Conservation (phyloP, 2,113 vertebrate genomes). For the Noctilio leporinus region DNA sequence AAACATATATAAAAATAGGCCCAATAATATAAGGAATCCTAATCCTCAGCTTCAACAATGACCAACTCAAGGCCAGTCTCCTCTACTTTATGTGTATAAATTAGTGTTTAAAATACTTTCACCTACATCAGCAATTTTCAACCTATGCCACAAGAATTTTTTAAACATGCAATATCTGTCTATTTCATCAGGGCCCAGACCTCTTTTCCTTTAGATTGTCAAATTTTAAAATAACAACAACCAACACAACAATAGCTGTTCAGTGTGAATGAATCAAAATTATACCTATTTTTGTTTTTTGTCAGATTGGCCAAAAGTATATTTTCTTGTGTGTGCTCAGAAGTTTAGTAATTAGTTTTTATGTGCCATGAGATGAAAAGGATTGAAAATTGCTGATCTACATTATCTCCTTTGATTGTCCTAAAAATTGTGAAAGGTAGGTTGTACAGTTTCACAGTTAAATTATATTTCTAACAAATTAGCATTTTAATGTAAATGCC, state of each 20-base stretch:
- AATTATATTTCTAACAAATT: conserved; percentile 9
- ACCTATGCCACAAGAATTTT: too few relatives aligned
- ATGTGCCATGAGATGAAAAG: too few relatives aligned
- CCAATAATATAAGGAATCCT: not conserved
- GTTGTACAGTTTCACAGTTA: not conserved
- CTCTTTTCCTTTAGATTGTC: too few relatives aligned
- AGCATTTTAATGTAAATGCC: conserved; percentile 31
- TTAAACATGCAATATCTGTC: too few relatives aligned
- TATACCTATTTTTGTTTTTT: too few relatives aligned
- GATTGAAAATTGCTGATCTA: not conserved
- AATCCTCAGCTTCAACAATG: not conserved
- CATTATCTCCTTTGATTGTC: not conserved
- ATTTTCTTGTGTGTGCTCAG: too few relatives aligned
- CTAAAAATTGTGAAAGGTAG: not conserved
- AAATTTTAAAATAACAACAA: too few relatives aligned
- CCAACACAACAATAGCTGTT: too few relatives aligned
- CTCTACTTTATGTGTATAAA: not conserved
- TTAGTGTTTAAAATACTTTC: not conserved
- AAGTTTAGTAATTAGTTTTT: too few relatives aligned
- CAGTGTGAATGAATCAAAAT: too few relatives aligned
- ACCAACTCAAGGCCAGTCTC: not conserved
- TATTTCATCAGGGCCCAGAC: too few relatives aligned
- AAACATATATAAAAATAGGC: not conserved
- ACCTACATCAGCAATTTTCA: not conserved
- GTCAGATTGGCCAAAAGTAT: too few relatives aligned